Base-by-base conservation (phyloP, 2,888 invertebrate genomes). In the Danaus chrysippus region DNA sequence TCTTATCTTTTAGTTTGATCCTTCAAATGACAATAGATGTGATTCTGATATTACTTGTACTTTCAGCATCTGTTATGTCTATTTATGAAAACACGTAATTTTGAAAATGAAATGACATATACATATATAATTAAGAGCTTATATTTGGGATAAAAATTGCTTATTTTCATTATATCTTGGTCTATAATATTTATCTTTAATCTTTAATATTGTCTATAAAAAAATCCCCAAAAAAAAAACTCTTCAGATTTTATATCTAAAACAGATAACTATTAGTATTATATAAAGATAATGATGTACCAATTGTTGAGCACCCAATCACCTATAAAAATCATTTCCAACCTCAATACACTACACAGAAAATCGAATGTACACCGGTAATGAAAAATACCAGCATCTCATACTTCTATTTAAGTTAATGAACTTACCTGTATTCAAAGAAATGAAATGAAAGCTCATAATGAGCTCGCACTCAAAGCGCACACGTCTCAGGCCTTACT, bases 321-420 rank as follows among this genome's bases (percentile, higher is more conserved):
- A 62, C 63, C 65, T 56, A 60, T 64, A 58, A 66, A 68, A 68
- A 63, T 67, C 74, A 78, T 78, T 75, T 71, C 70, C 69, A 73
- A 74, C 72, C 73, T 71, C 70, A 62, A 65, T 62, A 58, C 55
- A 68, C 67, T 68, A 66, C 49, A 72, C 71, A 66, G 71, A 65
- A 71, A 72, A 70, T 77, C 81, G 79, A 81, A 83, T 83, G 77
- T 76, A 73, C 62, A 64, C 68, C 69, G 72, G 76, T 84, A 86
- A 90, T 88, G 87, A 88, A 89, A 90, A 90, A 89, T 89, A 87
- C 88, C 84, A 79, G 77, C 74, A 73, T 74, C 70, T 68, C 74
- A 71, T 71, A 68, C 69, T 61, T 69, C 68, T 65, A 67, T 72
- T 83, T 71, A 73, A 68, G 70, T 72, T 79, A 79, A 79, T 76